Evolutionary conservation across 2,888 invertebrate species (phyloP).

Genomic region (Drosophila fungiperda): DNA sequence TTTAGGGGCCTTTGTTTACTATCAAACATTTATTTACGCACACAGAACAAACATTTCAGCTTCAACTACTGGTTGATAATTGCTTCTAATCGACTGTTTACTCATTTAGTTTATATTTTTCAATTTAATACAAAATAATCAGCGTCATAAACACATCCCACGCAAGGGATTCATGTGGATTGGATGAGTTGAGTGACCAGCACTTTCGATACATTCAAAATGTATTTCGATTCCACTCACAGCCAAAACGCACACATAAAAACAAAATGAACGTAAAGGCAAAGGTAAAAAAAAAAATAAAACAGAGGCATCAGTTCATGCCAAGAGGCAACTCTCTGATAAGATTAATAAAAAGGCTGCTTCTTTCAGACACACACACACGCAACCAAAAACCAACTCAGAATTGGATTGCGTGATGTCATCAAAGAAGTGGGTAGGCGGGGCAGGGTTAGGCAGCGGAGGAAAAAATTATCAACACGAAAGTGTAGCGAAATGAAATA

Average conservation of each 20-base stretch:
- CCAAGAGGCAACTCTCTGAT: slow-evolving; percentile 64
- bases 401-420: slow-evolving; percentile 55
- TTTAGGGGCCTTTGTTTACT: slow-evolving; percentile 49
- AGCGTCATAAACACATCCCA: slow-evolving; percentile 65
- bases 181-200: slow-evolving; percentile 31
- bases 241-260: slow-evolving; percentile 29
- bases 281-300: slow-evolving; percentile 27
- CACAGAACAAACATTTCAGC: slow-evolving; percentile 19
- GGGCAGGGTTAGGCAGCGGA: background rate
- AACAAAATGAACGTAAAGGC: slow-evolving; percentile 40
- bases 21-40: slow-evolving; percentile 40
- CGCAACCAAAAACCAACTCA: slow-evolving; percentile 2
- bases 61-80: slow-evolving; percentile 3
- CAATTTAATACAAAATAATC: slow-evolving; percentile 60
- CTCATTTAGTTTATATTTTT: slow-evolving; percentile 40
- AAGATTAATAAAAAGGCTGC: slow-evolving; percentile 67
- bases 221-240: slow-evolving; percentile 28
- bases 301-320: slow-evolving; percentile 43
- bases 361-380: slow-evolving; percentile 12
- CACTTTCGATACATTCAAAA: slow-evolving; percentile 29
- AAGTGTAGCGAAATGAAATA: slow-evolving; percentile 35
- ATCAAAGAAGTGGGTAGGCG: slow-evolving; percentile 21
- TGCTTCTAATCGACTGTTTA: slow-evolving; percentile 60
- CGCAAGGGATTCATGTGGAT: slow-evolving; percentile 12
- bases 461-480: slow-evolving; percentile 51